phyloP scores from a whole-genome alignment of 2,888 invertebrate species.

The Brachypalpus laphriformis region DNA sequence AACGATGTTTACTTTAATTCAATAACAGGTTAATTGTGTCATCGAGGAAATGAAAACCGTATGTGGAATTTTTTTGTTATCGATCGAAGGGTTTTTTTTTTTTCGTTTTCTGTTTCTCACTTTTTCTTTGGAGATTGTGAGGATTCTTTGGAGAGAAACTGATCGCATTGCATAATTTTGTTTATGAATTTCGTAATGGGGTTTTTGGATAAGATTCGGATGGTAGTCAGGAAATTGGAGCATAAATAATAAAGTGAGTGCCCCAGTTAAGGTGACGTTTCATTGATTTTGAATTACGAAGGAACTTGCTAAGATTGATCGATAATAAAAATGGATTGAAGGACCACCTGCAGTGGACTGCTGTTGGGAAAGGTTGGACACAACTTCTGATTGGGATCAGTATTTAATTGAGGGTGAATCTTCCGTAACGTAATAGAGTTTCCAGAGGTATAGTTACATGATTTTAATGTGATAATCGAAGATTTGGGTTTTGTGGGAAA shows the following conservation, averaged over 20 bases:
- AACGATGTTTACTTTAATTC: slow-evolving; percentile 67
- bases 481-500: too few species aligned
- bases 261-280: slow-evolving; percentile 27
- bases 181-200: slow-evolving; percentile 27
- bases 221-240: slow-evolving; percentile 44
- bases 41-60: slow-evolving; percentile 69
- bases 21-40: slow-evolving; percentile 74
- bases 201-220: slow-evolving; percentile 9
- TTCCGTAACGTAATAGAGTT: too few species aligned
- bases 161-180: slow-evolving; percentile 38
- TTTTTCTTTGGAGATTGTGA: not conserved
- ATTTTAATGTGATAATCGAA: too few species aligned
- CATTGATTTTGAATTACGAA: slow-evolving; percentile 29
- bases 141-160: slow-evolving; percentile 19
- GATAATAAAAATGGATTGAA: not conserved
- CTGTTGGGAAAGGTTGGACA: not conserved
- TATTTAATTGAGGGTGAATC: too few species aligned
- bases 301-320: not conserved
- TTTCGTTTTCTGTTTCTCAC: not conserved
- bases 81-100: slow-evolving; percentile 13
- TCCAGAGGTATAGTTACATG: too few species aligned
- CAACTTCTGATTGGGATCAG: too few species aligned
- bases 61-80: slow-evolving; percentile 56
- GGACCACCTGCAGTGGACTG: not conserved
- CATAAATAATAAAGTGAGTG: slow-evolving; percentile 21